Conservation (phyloP, 2,797 vertebrate species). For the Peromyscus attwateri region DNA sequence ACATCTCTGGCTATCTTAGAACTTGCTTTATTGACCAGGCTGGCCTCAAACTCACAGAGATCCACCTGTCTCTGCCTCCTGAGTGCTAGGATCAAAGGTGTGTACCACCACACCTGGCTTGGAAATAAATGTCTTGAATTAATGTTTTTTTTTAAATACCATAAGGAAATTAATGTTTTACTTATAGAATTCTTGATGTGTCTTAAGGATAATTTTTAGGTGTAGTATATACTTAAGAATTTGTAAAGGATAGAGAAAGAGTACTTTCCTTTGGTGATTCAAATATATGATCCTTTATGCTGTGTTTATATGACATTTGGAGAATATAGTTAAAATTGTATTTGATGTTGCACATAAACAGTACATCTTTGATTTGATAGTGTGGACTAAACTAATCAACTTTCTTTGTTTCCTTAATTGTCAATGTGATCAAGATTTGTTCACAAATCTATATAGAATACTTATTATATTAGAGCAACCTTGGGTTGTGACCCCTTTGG, state of each 20-base stretch:
- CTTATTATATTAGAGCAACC: background rate
- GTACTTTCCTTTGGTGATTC: background rate
- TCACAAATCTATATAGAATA: background rate
- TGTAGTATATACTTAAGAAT: slow-evolving; percentile 7
- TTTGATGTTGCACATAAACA: background rate
- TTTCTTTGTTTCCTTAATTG: slow-evolving; percentile 1
- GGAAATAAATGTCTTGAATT: background rate
- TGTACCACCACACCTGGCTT: background rate
- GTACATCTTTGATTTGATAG: background rate
- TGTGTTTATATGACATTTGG: background rate
- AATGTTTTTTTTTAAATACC: background rate
- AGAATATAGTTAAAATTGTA: background rate
- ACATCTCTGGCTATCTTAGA: background rate
- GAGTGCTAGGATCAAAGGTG: background rate
- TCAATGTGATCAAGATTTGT: background rate
- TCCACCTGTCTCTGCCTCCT: background rate
- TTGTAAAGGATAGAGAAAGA: background rate
- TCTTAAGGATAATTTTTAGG: background rate
- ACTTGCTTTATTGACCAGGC: background rate
- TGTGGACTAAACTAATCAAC: background rate
- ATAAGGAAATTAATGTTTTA: slow-evolving; percentile 30
- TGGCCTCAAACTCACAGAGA: background rate
- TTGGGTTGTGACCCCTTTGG: background rate
- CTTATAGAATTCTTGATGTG: background rate
- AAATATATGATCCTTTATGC: background rate